Evolutionary conservation across 2,888 invertebrate species (phyloP).

Genomic region (Seladonia tumulorum): DNA sequence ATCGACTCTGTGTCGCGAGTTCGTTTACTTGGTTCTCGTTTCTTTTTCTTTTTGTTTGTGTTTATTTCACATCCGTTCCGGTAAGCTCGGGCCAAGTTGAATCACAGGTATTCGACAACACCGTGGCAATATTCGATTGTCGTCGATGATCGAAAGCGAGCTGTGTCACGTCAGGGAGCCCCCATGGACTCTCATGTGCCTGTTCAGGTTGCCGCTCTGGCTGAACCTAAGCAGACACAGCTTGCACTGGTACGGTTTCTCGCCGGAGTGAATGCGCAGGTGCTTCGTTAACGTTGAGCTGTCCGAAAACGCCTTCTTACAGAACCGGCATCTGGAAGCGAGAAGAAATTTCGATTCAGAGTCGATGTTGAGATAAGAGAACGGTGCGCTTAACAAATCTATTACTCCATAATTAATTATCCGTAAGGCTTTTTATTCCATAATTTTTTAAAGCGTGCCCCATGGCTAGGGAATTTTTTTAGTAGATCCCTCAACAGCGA

Average conservation of each 20-base stretch:
- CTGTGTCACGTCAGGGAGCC: constrained; percentile 83
- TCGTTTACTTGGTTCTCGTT: background rate
- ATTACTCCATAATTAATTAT: too few relatives aligned
- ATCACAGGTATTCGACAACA: constrained; percentile 83
- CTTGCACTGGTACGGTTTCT: constrained; percentile 99
- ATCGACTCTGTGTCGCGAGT: constrained; percentile 9
- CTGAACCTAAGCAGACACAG: constrained; percentile 98
- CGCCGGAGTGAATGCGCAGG: constrained; percentile 94
- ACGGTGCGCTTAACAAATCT: background rate
- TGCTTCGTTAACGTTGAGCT: constrained; percentile 99
- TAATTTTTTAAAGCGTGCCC: too few relatives aligned
- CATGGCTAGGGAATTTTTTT: background rate
- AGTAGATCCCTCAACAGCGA: background rate
- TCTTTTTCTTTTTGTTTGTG: too few relatives aligned
- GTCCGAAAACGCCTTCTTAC: constrained; percentile 99
- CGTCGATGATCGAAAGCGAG: constrained; percentile 68
- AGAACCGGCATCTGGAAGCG: constrained; percentile 91
- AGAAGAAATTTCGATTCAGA: background rate
- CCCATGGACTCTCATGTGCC: constrained; percentile 99
- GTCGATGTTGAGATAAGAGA: background rate
- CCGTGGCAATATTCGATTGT: constrained; percentile 73
- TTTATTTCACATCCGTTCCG: constrained; percentile 60
- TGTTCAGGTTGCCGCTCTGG: constrained; percentile 98
- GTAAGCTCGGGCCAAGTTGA: constrained; percentile 76
- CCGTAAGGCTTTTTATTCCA: too few relatives aligned